Base-by-base conservation (phyloP, 2,113 vertebrate genomes). In the Tenebrosternarchus preto region DNA sequence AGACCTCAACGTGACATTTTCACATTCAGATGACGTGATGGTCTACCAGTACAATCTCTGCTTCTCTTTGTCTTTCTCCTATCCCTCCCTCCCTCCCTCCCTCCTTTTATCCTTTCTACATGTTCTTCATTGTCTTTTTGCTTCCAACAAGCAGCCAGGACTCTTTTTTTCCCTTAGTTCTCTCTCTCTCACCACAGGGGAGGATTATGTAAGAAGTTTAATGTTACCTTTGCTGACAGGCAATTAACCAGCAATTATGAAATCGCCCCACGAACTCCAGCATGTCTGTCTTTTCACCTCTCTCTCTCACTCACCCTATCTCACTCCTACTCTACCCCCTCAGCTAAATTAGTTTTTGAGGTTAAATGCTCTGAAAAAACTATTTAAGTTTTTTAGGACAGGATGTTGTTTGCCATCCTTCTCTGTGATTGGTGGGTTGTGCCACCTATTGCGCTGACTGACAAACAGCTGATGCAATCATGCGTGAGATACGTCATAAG, bases 211-310 rank as follows among this genome's bases (percentile, higher is more conserved):
- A 90, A 90, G 80, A 46, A 56, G 68, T 78, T 83, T 79, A 89
- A 85, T 77, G 85, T 85, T 88, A 87, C 89, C 87, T 92, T 88
- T 84, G 88, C 84, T 36, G 66, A 87, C 85, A 89, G 88, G 82
- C 90, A 90, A 88, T 92, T 91, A 88, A 81, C 80, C 77, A 7
- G 20, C 36, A 53, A 87, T 91, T 87, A 88, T 85, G 84, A 88
- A 87, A 87, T 67, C 36, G 20, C 77, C 81, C 77, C 86, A 86
- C 53, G 55, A 82, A 87, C 85, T 82, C 76, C 56, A 83, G 84
- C 87, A 83, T 73, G 56, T 78, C 73, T 81, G 31, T 82, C 70
- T 76, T 27, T 76, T 39, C 71, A 22, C 27, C 36, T 36, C 68
- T 66, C 2, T 56, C 76, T 73, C 79, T 24, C 43, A 56, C 73